Conservation (phyloP, 2,797 vertebrate genomes). For the Poeciliopsis infans region DNA sequence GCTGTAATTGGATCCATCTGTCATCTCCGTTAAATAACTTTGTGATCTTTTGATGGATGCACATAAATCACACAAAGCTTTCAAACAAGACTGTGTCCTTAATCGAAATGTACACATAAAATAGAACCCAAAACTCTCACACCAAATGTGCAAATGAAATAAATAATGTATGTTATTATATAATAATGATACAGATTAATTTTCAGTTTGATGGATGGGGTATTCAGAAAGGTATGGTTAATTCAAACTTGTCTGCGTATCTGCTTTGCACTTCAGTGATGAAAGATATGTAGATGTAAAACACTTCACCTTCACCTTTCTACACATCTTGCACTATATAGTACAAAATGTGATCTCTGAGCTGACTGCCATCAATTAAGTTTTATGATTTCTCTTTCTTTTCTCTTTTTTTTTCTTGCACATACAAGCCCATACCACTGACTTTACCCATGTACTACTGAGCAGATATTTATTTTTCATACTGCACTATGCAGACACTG, state of each 20-base stretch:
- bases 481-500: not conserved
- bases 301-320: not conserved
- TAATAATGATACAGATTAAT: not conserved
- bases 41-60: constrained; percentile 16
- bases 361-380: not conserved
- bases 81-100: constrained; percentile 5
- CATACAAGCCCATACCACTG: not conserved
- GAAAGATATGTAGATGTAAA: not conserved
- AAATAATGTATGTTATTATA: not conserved
- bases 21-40: constrained; percentile 12
- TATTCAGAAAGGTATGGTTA: not conserved
- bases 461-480: not conserved
- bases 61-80: constrained; percentile 25
- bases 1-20: constrained; percentile 35
- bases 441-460: not conserved
- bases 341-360: not conserved
- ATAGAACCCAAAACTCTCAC: not conserved
- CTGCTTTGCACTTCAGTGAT: not conserved
- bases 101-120: not conserved
- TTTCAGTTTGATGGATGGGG: not conserved
- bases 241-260: not conserved
- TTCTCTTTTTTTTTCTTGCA: not conserved
- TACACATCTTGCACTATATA: not conserved
- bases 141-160: not conserved
- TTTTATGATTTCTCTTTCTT: not conserved